A percentile compares a stretch with the other conserved stretches of the same genome.
Evolutionary conservation across 1,140 invertebrate species (phyloP).

Genomic region (Drosophila ogumai): DNA sequence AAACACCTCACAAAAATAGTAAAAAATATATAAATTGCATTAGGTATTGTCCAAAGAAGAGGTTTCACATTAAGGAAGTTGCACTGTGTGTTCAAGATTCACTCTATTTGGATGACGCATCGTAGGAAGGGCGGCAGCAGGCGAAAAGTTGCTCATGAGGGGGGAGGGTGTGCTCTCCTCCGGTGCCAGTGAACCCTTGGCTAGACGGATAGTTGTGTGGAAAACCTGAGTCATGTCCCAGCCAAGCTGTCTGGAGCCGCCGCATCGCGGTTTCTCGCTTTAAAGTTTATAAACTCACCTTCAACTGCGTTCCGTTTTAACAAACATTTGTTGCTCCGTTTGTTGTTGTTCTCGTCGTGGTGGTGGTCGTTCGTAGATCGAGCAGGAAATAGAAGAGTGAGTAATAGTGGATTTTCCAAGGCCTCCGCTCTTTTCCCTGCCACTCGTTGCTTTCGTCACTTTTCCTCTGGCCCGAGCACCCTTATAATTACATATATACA

Average conservation of each 20-base stretch:
- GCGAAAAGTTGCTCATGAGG: neutral
- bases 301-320: slow-evolving; percentile 54
- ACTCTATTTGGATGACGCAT: slow-evolving; percentile 56
- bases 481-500: slow-evolving; percentile 34
- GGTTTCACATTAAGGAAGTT: neutral
- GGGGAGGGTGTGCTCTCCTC: neutral
- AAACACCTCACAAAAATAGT: neutral
- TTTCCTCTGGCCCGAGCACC: neutral
- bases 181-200: slow-evolving; percentile 66
- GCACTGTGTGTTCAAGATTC: slow-evolving; percentile 39
- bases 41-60: neutral
- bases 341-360: slow-evolving; percentile 38
- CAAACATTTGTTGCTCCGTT: slow-evolving; percentile 76
- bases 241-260: slow-evolving; percentile 27
- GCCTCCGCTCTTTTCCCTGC: neutral
- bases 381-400: slow-evolving; percentile 38
- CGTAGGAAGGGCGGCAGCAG: slow-evolving; percentile 23
- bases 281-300: slow-evolving; percentile 40
- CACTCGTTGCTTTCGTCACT: slow-evolving; percentile 6
- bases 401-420: slow-evolving; percentile 18
- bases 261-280: neutral
- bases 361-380: slow-evolving; percentile 35
- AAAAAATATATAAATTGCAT: neutral
- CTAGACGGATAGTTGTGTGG: slow-evolving; percentile 33
- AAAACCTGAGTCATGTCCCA: slow-evolving; percentile 56